phyloP scores from a whole-genome alignment of 2,888 invertebrate genomes.

The Lasiommata megera region DNA sequence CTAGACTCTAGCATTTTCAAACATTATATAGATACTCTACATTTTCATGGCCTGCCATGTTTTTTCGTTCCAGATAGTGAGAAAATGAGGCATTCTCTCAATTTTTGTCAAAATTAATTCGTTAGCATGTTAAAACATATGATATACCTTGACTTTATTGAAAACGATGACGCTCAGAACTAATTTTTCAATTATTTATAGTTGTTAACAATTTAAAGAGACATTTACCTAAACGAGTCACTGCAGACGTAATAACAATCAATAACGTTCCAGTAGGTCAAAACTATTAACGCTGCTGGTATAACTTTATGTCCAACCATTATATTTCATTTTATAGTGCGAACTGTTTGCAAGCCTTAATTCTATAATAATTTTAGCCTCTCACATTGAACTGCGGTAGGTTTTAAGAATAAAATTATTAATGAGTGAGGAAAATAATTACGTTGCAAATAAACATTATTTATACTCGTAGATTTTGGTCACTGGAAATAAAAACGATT shows the following conservation, averaged over 20 bases:
- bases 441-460: no score
- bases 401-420: no score
- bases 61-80: no score
- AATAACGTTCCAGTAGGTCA: conserved; percentile 31
- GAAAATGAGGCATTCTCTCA: no score
- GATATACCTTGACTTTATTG: not conserved
- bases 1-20: no score
- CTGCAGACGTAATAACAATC: conserved; percentile 26
- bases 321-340: conserved; percentile 27
- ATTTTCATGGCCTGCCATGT: no score
- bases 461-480: no score
- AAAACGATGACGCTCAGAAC: not conserved
- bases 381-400: not conserved
- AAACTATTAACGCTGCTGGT: conserved; percentile 29
- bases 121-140: no score
- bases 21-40: no score
- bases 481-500: no score
- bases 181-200: not conserved
- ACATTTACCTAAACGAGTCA: conserved; percentile 26
- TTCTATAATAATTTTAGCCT: not conserved
- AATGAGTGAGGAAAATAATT: no score
- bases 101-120: no score
- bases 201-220: conserved; percentile 13
- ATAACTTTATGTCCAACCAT: conserved; percentile 26
- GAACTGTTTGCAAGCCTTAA: not conserved